Evolutionary conservation across 2,113 vertebrate genomes (phyloP), one percentile per base, ranked within the genome.

Genomic region (Corythornis madagascariensis): DNA sequence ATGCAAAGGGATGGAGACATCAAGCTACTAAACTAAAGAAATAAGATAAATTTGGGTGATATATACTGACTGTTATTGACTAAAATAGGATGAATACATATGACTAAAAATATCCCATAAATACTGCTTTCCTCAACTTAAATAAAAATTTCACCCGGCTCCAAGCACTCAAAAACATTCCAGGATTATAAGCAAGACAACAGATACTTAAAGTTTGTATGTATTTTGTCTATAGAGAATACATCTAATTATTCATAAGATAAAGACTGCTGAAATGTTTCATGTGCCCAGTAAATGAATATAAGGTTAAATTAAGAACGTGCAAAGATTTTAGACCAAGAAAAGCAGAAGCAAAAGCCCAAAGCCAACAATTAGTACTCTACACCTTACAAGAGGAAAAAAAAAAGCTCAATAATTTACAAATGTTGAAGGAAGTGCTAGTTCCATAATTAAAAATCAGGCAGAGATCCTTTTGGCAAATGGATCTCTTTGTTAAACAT

Each of bases 401-500:
- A 88, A 87, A 88, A 87, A 69, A 78, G 13, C 12, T 53, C 48
- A 94, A 57, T 83, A 94, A 93, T 95, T 95, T 95, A 95, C 45
- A 91, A 90, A 92, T 87, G 86, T 85, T 86, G 55, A 87, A 75
- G 65, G 50, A 92, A 94, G 52, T n/a, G 33, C 35, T 88, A 74
- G 83, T 83, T 83, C 52, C 81, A 57, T 71, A 90, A 97, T 95
- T 97, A 97, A 96, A 94, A 97, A 96, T 90, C 95, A 96, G 94
- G 88, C 93, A 96, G 87, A 90, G 82, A 95, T 97, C 91, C 86
- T 94, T 88, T 93, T 38, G 96, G 90, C 95, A 97, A 97, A 97
- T 89, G 94, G 93, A 96, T 96, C 78, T 94, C 93, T 96, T 96
- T 97, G 93, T 97, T 96, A 95, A 97, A 97, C 92, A 97, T 94